phyloP scores from a whole-genome alignment of 53 echinoderm and acorn worm species.

The Henricia sp. region DNA sequence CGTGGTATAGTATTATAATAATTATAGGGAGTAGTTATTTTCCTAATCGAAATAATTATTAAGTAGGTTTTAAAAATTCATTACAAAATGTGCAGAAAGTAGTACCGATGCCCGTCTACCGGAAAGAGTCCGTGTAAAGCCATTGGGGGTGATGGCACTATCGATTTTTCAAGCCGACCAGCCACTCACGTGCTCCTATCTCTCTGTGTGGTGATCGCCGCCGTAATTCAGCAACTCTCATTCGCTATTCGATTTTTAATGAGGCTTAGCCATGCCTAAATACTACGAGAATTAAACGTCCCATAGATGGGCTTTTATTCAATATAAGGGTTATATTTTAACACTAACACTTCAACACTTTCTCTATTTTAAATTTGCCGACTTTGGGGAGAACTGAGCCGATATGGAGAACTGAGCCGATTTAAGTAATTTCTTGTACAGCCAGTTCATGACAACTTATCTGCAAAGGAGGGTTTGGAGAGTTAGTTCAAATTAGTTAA shows the following conservation, averaged over 20 bases:
- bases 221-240: slow-evolving; percentile 11
- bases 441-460: too few species aligned
- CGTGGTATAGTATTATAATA: too few species aligned
- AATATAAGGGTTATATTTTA: slow-evolving; percentile 17
- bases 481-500: too few species aligned
- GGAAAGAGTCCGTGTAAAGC: neutral
- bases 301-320: slow-evolving; percentile 6
- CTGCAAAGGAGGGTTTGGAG: too few species aligned
- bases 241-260: slow-evolving; percentile 26
- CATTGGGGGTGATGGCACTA: neutral
- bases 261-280: slow-evolving; percentile 40
- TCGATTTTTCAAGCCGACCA: slow-evolving; percentile 4
- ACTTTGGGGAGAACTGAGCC: too few species aligned
- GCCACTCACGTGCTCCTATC: neutral
- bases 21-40: too few species aligned
- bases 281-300: slow-evolving; percentile 14
- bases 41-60: too few species aligned
- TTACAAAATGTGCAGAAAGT: neutral
- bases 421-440: too few species aligned
- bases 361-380: too few species aligned
- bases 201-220: slow-evolving; percentile 9
- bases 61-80: neutral
- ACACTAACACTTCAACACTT: neutral
- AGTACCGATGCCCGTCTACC: neutral
- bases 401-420: too few species aligned